Base-by-base conservation (phyloP, 2,113 vertebrate genomes). In the Phocoena sinus region DNA sequence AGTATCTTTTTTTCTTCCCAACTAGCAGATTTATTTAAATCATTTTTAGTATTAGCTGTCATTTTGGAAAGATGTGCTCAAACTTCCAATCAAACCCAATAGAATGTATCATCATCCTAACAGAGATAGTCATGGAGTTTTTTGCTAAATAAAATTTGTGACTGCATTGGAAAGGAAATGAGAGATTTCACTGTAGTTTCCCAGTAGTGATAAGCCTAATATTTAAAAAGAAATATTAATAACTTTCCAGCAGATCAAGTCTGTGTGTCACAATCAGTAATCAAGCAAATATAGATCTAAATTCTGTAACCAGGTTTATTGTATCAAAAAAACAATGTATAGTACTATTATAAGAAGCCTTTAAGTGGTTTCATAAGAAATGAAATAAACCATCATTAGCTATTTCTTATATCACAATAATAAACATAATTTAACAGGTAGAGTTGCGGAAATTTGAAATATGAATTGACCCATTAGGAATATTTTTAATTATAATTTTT, bases 341-440 rank as follows among this genome's bases (percentile, higher is more conserved):
- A 92, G 85, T 33, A 73, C 11, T 28, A 1, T 84, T 95, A 81
- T 33, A 89, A 6, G 36, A 94, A 98, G 80, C 13, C 56, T 97
- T 97, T 94, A 88, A 65, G 80, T 93, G 47, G 96, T 63, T 93
- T 94, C 60, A 89, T 41, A 90, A 89, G 96, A 95, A 74, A 88
- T 10, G 21, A 28, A 91, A 80, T 94, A 96, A 96, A 11, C 73
- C 92, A 95, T 33, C 88, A 44, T 74, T 92, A 94, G 41, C 79
- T 96, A 91, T 89, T 94, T 96, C 21, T 81, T 96, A 82, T 96
- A 97, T 95, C 15, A 26, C 76, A 97, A 89, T 1, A 97, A 82
- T 95, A 97, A 94, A 95, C 95, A 97, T 93, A 97, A 96, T 62
- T 96, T 71, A 97, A 90, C 87, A 88, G 25, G 14, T 21, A 83